Conservation (phyloP, 92 coral and sea anemone species). For the Siderastrea radians region DNA sequence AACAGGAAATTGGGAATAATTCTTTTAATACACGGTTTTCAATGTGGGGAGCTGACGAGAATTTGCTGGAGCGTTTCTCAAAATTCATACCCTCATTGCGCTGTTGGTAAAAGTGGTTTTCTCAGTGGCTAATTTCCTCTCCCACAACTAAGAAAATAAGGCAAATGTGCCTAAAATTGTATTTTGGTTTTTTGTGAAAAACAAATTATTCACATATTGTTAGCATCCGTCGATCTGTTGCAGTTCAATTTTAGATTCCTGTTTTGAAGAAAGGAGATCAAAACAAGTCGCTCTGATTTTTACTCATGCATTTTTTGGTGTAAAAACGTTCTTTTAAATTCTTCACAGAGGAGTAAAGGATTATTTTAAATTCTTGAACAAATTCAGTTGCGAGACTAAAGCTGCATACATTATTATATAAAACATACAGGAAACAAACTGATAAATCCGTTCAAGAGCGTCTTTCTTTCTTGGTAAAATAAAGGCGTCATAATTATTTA, state of each 20-base stretch:
- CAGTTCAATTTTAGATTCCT: neutral
- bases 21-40: conserved; percentile 1
- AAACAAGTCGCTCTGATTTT: neutral
- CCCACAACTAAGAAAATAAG: neutral
- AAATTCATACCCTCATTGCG: neutral
- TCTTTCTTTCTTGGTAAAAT: neutral
- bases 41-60: neutral
- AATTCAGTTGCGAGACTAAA: neutral
- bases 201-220: neutral
- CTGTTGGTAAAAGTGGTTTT: neutral
- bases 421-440: neutral
- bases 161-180: neutral
- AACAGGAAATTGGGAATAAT: conserved; percentile 17
- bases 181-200: neutral
- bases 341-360: too few relatives aligned
- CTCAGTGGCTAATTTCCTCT: conserved; percentile 5
- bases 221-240: conserved; percentile 17
- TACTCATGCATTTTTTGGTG: neutral
- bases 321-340: neutral
- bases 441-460: neutral
- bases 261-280: neutral
- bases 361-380: too few relatives aligned
- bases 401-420: neutral
- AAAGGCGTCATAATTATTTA: neutral
- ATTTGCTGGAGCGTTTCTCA: neutral